Evolutionary conservation across 1,140 invertebrate species (phyloP), one percentile per base, ranked within the genome.

Genomic region (Macrotrachela quadricornifera): DNA sequence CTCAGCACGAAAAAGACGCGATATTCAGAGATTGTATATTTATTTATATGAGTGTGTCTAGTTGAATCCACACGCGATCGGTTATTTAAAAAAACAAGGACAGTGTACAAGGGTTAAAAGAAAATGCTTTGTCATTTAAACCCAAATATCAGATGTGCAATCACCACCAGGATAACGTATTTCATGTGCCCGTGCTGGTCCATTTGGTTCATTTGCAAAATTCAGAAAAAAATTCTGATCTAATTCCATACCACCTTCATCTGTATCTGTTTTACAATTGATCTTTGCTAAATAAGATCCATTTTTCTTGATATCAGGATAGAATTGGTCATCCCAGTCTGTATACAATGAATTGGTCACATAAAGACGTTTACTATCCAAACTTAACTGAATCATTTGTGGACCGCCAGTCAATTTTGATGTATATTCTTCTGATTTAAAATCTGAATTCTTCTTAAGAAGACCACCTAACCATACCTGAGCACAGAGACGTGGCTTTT

Each of bases 101-200:
- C n/a, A n/a, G n/a, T n/a, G n/a, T n/a, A n/a, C n/a, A n/a, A n/a
- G n/a, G n/a, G n/a, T n/a, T n/a, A n/a, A n/a, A n/a, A n/a, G n/a
- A n/a, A n/a, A n/a, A n/a, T n/a, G n/a, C n/a, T n/a, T n/a, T n/a
- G n/a, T n/a, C n/a, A n/a, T n/a, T n/a, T n/a, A n/a, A n/a, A n/a
- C n/a, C 84, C 85, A 96, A 69, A 96, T 94, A 60, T 96, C 90
- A 0, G 87, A 92, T 10, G 85, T 90, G 62, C 87, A 94, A 68
- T 96, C 90, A 41, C 90, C 90, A 41, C 86, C 86, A 9, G 86
- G 86, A 68, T 73, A 74, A 74, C 90, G 79, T 74, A 91, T 88
- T 73, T 97, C 91, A 69, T 97, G 91, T 14, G 87, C 85, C 41
- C 94, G 65, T 3, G 81, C 74, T 18, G 90, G 81, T 10, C 88